Evolutionary conservation across 2,797 vertebrate species (phyloP).

Genomic region (Lerista edwardsae): DNA sequence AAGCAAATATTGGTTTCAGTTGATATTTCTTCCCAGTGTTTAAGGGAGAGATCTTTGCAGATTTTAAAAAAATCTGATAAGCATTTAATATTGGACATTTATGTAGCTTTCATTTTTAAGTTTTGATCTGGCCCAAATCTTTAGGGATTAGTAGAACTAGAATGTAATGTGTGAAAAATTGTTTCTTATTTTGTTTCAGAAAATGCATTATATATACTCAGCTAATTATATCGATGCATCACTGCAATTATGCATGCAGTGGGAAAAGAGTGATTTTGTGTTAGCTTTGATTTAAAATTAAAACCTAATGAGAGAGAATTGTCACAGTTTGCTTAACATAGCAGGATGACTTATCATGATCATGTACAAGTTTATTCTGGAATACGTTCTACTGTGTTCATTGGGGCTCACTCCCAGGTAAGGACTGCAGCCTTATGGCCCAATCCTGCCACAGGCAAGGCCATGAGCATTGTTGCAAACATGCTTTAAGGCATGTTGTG

Average conservation of each 20-base stretch:
- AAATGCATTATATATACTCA: background rate
- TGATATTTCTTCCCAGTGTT: no score
- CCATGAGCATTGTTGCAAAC: no score
- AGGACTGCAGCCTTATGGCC: no score
- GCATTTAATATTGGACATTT: background rate
- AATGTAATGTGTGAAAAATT: background rate
- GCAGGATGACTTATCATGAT: background rate
- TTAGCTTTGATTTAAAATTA: background rate
- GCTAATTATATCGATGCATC: background rate
- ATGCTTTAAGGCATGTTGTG: no score
- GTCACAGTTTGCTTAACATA: background rate
- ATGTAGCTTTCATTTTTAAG: slow-evolving; percentile 51
- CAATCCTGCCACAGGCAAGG: no score
- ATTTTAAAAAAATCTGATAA: slow-evolving; percentile 53
- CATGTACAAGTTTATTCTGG: no score
- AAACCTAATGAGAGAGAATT: background rate
- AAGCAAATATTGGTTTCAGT: no score
- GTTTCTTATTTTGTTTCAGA: background rate
- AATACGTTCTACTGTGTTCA: no score
- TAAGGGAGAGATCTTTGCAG: slow-evolving; percentile 40
- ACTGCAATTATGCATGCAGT: rapidly evolving
- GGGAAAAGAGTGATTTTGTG: background rate
- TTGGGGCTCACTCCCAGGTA: no score
- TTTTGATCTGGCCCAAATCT: background rate
- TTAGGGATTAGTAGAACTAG: background rate